A percentile compares a stretch with the other conserved stretches of the same genome.
Conservation (phyloP, 2,797 vertebrate species). For the Lutjanus argentimaculatus region DNA sequence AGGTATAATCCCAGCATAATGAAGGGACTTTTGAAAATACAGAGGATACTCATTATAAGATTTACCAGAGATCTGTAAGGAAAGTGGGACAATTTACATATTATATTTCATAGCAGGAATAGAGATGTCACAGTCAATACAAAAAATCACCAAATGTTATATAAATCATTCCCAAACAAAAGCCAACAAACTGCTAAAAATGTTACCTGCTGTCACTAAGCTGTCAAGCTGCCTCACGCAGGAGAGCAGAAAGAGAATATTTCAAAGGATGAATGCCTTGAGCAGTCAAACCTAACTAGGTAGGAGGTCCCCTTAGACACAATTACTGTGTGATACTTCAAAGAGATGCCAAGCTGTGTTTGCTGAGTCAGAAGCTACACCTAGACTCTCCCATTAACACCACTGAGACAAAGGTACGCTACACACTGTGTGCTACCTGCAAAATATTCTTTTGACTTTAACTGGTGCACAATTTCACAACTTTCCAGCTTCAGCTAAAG, state of each 20-base stretch:
- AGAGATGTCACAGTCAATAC: not conserved
- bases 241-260: slow-evolving; percentile 10
- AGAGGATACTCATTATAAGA: not conserved
- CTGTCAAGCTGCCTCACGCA: slow-evolving; percentile 35
- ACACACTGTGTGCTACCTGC: not conserved
- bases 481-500: not conserved
- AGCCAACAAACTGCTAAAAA: not conserved
- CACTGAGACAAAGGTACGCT: slow-evolving; percentile 16
- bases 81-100: not conserved
- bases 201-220: slow-evolving; percentile 24
- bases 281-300: slow-evolving; percentile 50
- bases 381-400: slow-evolving; percentile 25
- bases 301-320: slow-evolving; percentile 63
- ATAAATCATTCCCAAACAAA: slow-evolving; percentile 19
- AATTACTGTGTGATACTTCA: slow-evolving; percentile 68
- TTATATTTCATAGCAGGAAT: not conserved
- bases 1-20: not conserved
- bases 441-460: not conserved
- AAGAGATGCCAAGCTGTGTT: slow-evolving; percentile 47
- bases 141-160: not conserved
- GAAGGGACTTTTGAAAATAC: not conserved
- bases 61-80: not conserved
- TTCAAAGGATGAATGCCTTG: slow-evolving; percentile 47
- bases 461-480: not conserved
- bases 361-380: slow-evolving; percentile 63